phyloP scores from a whole-genome alignment of 2,113 vertebrate species.

The Perca flavescens region DNA sequence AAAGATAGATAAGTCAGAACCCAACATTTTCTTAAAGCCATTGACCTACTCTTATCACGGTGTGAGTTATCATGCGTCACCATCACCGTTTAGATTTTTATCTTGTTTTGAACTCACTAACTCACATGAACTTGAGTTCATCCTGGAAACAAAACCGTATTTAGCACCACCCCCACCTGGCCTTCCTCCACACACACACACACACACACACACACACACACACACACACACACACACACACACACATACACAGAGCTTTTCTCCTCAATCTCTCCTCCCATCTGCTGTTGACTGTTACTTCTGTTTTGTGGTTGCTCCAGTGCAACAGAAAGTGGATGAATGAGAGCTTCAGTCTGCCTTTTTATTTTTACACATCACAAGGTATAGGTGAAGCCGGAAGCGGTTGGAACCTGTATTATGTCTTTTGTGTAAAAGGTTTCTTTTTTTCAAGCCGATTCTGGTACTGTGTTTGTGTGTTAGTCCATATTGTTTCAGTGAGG shows the following conservation, averaged over 20 bases:
- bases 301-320: slow-evolving; percentile 70
- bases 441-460: slow-evolving; percentile 19
- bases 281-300: slow-evolving; percentile 71
- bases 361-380: slow-evolving; percentile 63
- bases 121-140: slow-evolving; percentile 52
- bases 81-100: slow-evolving; percentile 40
- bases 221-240: slow-evolving; percentile 18
- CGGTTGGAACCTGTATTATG: slow-evolving; percentile 50
- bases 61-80: background rate
- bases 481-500: slow-evolving; percentile 13
- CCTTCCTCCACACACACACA: slow-evolving; percentile 6
- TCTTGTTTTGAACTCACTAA: slow-evolving; percentile 43
- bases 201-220: slow-evolving; percentile 6
- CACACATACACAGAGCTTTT: slow-evolving; percentile 4
- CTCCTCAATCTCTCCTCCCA: slow-evolving; percentile 63
- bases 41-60: slow-evolving; percentile 2
- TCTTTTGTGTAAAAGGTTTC: slow-evolving; percentile 37
- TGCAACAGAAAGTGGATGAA: slow-evolving; percentile 75
- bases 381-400: slow-evolving; percentile 58
- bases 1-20: background rate
- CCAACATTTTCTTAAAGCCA: slow-evolving; percentile 1
- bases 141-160: slow-evolving; percentile 71
- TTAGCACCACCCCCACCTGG: slow-evolving; percentile 57
- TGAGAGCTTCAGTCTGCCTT: slow-evolving; percentile 49
- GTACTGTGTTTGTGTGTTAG: background rate